These are phyloP conservation scores for Lycodopsis pacificus DNA, from an alignment of 2,797 vertebrate species.

Conservation along the genomic window DNA sequence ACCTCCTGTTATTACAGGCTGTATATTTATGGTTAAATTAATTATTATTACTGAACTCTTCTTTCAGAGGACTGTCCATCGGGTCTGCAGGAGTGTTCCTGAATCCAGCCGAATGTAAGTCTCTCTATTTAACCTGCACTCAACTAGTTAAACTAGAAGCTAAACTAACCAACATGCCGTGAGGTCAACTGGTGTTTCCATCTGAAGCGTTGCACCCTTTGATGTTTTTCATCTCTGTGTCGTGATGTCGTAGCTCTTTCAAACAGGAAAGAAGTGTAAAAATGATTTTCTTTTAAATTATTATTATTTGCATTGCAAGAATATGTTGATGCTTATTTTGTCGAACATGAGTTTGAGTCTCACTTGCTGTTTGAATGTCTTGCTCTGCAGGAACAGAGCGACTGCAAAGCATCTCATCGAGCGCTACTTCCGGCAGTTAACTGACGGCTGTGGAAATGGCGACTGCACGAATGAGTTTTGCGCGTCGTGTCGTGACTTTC, in stretches of 20 bases:
- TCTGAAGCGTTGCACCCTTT: neutral
- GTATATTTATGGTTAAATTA: neutral
- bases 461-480: slow-evolving; percentile 99
- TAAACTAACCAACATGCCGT: slow-evolving; percentile 13
- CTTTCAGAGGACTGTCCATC: slow-evolving; percentile 67
- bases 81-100: slow-evolving; percentile 84
- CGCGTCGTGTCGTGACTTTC: slow-evolving; percentile 94
- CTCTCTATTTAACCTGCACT: neutral
- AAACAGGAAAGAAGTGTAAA: neutral
- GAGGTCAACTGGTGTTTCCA: slow-evolving; percentile 7
- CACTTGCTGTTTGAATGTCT: slow-evolving; percentile 87
- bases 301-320: slow-evolving; percentile 1
- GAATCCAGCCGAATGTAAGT: slow-evolving; percentile 99
- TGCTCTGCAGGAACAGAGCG: slow-evolving; percentile 94
- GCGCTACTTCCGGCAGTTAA: slow-evolving; percentile 99
- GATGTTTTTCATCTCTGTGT: neutral
- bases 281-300: no score
- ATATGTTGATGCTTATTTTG: slow-evolving; percentile 12
- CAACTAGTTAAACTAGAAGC: neutral
- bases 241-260: neutral
- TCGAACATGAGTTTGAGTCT: slow-evolving; percentile 48
- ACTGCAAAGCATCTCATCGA: slow-evolving; percentile 99
- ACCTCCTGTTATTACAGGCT: neutral
- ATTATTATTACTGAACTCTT: slow-evolving; percentile 12
- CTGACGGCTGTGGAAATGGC: slow-evolving; percentile 99